A percentile compares a stretch with the other conserved stretches of the same genome.
phyloP scores from a whole-genome alignment of 2,797 vertebrate genomes.

The Masticophis lateralis region DNA sequence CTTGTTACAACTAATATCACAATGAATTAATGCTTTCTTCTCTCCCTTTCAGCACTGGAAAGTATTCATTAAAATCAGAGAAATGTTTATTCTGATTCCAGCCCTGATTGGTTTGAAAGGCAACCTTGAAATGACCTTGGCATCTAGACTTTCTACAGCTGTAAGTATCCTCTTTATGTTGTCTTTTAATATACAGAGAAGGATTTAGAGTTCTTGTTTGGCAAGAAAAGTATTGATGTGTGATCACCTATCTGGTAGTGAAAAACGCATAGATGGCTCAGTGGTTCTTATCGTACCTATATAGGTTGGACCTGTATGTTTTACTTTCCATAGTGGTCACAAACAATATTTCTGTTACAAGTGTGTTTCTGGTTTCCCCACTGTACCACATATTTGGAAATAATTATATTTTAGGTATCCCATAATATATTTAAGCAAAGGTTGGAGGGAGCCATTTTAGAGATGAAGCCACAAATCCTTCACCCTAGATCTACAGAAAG shows the following conservation, averaged over 20 bases:
- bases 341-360: background rate
- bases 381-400: background rate
- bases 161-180: slow-evolving; percentile 73
- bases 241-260: background rate
- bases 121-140: slow-evolving; percentile 94
- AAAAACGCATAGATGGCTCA: background rate
- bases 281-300: background rate
- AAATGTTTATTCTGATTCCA: slow-evolving; percentile 88
- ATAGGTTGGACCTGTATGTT: background rate
- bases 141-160: slow-evolving; percentile 89
- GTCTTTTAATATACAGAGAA: background rate
- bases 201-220: background rate
- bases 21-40: background rate
- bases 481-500: background rate
- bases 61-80: slow-evolving; percentile 83
- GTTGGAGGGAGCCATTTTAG: background rate
- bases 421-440: background rate
- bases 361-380: background rate
- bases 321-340: background rate
- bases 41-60: slow-evolving; percentile 82
- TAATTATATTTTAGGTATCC: background rate
- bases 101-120: slow-evolving; percentile 91
- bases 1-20: background rate
- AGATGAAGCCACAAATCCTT: background rate
- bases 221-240: background rate